phyloP scores from a whole-genome alignment of 2,888 invertebrate species.

The Galerucella calmariensis region DNA sequence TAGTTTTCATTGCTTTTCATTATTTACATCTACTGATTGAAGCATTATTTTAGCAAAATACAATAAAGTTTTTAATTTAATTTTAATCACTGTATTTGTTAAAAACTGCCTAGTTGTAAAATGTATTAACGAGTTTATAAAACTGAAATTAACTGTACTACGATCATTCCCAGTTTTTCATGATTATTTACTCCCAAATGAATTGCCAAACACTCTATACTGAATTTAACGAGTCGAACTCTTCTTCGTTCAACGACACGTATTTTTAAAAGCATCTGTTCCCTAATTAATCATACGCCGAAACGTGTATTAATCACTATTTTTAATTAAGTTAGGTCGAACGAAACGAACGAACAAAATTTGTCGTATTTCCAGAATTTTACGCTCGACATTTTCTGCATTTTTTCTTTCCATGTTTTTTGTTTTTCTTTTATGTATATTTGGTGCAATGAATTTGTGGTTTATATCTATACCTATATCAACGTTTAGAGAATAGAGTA shows the following conservation, averaged over 20 bases:
- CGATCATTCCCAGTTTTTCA: slow-evolving; percentile 10
- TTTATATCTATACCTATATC: not conserved
- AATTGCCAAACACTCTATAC: slow-evolving; percentile 26
- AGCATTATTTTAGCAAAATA: too few relatives aligned
- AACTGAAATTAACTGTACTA: not conserved
- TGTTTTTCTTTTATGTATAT: slow-evolving; percentile 14
- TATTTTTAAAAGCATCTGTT: slow-evolving; percentile 35
- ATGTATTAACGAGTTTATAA: too few relatives aligned
- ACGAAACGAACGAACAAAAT: slow-evolving; percentile 35
- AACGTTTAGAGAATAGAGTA: slow-evolving; percentile 29
- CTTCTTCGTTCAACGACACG: slow-evolving; percentile 30
- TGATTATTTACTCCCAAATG: slow-evolving; percentile 21
- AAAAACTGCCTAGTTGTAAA: too few relatives aligned
- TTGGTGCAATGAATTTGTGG: slow-evolving; percentile 29
- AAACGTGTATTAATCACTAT: slow-evolving; percentile 42
- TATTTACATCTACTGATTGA: too few relatives aligned
- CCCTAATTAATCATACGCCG: slow-evolving; percentile 41
- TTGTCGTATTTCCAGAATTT: slow-evolving; percentile 37
- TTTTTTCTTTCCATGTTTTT: slow-evolving; percentile 23
- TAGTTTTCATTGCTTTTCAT: too few relatives aligned
- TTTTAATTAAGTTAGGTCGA: slow-evolving; percentile 41
- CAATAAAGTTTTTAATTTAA: too few relatives aligned
- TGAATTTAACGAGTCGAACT: slow-evolving; percentile 27
- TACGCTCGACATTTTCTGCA: slow-evolving; percentile 28
- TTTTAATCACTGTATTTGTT: too few relatives aligned